These are phyloP conservation scores for Sardina pilchardus DNA, from an alignment of 2,113 vertebrate species.

Conservation along the genomic window DNA sequence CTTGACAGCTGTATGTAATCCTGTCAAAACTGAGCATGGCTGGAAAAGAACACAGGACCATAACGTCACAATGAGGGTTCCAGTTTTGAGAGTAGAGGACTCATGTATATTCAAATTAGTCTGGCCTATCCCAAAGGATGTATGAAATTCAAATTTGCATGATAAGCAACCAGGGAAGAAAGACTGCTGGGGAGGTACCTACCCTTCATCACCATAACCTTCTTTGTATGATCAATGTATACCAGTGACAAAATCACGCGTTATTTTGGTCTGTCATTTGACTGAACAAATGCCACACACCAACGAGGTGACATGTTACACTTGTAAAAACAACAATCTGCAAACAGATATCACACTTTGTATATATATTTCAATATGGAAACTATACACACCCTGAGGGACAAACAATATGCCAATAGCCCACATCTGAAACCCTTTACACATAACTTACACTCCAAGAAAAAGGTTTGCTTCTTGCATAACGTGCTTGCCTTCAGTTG, in stretches of 20 bases:
- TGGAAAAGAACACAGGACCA: background rate
- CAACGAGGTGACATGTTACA: background rate
- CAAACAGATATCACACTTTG: background rate
- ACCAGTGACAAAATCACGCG: background rate
- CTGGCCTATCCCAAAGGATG: constrained; percentile 5
- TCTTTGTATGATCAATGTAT: constrained; percentile 4
- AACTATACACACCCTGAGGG: background rate
- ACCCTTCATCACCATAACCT: background rate
- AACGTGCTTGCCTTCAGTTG: too few relatives aligned
- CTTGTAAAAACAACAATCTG: background rate
- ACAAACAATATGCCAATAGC: background rate
- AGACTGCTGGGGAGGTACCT: background rate
- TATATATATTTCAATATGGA: background rate
- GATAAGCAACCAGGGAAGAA: background rate
- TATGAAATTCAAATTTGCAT: constrained; percentile 22
- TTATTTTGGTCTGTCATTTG: background rate
- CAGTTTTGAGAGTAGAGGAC: constrained; percentile 2
- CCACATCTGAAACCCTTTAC: background rate
- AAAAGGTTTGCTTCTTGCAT: background rate
- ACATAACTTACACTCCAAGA: background rate
- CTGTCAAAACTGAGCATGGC: background rate
- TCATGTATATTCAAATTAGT: constrained; percentile 16
- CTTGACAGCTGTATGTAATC: background rate
- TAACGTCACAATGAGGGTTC: constrained; percentile 5
- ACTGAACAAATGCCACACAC: background rate